Evolutionary conservation across 1,140 invertebrate species (phyloP).

Genomic region (Drosophila persimilis): DNA sequence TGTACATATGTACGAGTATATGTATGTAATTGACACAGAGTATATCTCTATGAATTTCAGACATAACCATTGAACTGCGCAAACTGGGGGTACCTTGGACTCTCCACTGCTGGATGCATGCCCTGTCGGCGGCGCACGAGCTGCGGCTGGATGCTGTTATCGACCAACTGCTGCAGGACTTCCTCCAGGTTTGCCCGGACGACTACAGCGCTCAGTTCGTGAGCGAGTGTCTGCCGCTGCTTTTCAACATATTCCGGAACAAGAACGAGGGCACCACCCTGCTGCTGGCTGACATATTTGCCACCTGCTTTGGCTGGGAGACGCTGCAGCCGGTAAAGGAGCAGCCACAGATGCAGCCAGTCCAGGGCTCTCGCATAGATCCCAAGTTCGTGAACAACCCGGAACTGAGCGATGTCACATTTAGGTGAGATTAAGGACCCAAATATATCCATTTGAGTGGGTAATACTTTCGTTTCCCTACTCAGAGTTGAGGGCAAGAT

Average conservation of each 20-base stretch:
- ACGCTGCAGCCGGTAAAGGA: conserved; percentile 91
- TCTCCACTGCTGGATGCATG: conserved; percentile 95
- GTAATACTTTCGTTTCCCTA: conserved; percentile 9
- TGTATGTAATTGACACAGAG: too few relatives aligned
- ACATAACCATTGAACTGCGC: conserved; percentile 92
- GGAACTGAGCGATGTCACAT: conserved; percentile 94
- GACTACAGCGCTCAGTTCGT: conserved; percentile 94
- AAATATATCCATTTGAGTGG: background rate
- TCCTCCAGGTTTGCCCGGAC: conserved; percentile 92
- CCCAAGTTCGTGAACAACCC: conserved; percentile 96
- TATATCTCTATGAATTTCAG: conserved; percentile 79
- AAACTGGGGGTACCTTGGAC: conserved; percentile 94
- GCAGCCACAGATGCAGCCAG: conserved; percentile 86
- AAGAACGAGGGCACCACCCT: conserved; percentile 96
- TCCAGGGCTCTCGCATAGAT: conserved; percentile 91
- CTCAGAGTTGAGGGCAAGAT: conserved; percentile 92
- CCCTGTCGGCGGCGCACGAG: conserved; percentile 93
- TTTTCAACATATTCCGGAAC: conserved; percentile 95
- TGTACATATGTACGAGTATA: background rate
- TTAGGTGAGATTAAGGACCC: conserved; percentile 83
- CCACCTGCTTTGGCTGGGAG: conserved; percentile 94
- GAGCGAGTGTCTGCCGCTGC: conserved; percentile 93
- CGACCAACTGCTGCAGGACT: conserved; percentile 94
- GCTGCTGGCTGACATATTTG: conserved; percentile 94
- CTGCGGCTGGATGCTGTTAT: conserved; percentile 92